phyloP scores from a whole-genome alignment of 2,888 invertebrate species.

The Drosophila barbarae region DNA sequence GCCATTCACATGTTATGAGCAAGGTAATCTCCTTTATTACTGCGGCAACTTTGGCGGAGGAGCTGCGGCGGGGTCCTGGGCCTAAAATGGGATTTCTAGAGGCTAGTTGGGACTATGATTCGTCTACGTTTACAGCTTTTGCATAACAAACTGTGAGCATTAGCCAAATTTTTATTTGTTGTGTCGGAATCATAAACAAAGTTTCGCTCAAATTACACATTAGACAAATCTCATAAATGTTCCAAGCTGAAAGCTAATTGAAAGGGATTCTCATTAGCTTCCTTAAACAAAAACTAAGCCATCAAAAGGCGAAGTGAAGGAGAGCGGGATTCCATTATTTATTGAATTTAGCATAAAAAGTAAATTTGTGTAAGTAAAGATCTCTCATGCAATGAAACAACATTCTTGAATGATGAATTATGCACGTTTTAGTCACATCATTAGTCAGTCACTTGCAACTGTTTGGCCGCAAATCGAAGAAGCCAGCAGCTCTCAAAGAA shows the following conservation, averaged over 20 bases:
- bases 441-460: constrained; percentile 11
- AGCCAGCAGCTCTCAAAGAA: constrained; percentile 18
- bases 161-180: constrained; percentile 68
- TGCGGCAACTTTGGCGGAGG: constrained; percentile 67
- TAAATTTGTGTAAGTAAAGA: background rate
- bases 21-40: constrained; percentile 73
- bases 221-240: constrained; percentile 46
- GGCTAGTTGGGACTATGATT: constrained; percentile 21
- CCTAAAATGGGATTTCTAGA: constrained; percentile 66
- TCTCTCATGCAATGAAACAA: too few relatives aligned
- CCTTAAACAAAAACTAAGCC: constrained; percentile 2
- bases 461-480: constrained; percentile 16
- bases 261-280: constrained; percentile 48
- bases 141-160: constrained; percentile 68
- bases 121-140: constrained; percentile 62
- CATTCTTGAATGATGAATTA: background rate
- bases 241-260: constrained; percentile 57
- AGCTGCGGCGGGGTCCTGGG: constrained; percentile 14
- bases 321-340: too few relatives aligned
- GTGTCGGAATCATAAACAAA: constrained; percentile 69
- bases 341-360: background rate
- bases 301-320: background rate
- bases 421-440: constrained; percentile 9
- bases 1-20: constrained; percentile 65
- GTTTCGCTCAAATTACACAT: constrained; percentile 64